Evolutionary conservation across 2,888 invertebrate species (phyloP).

Genomic region (Aproaerema taeniolella): DNA sequence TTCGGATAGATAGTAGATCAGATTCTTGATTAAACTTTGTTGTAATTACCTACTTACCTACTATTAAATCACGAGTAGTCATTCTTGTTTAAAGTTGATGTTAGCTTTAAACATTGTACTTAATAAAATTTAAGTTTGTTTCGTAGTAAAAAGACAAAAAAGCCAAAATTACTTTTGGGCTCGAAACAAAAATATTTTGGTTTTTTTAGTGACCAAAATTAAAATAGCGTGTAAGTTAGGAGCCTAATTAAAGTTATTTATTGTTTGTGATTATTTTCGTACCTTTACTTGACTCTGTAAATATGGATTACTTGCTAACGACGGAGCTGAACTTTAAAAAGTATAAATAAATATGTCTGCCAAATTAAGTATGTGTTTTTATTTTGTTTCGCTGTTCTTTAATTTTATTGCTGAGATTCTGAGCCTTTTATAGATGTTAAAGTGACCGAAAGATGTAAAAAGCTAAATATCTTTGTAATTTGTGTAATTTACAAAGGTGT

Average conservation of each 20-base stretch:
- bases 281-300: constrained; percentile 69
- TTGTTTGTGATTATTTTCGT: constrained; percentile 67
- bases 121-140: constrained; percentile 47
- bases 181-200: constrained; percentile 40
- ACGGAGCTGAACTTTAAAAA: constrained; percentile 70
- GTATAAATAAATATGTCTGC: constrained; percentile 77
- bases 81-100: constrained; percentile 52
- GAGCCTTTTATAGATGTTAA: neutral
- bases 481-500: constrained; percentile 37
- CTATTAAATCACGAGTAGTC: constrained; percentile 30
- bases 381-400: constrained; percentile 29
- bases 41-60: constrained; percentile 13
- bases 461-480: constrained; percentile 38
- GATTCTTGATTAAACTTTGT: constrained; percentile 9
- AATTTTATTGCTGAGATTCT: neutral
- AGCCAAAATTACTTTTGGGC: constrained; percentile 53
- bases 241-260: constrained; percentile 62
- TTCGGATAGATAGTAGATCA: constrained; percentile 11
- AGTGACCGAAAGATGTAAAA: constrained; percentile 29
- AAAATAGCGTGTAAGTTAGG: constrained; percentile 53
- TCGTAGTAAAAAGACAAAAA: constrained; percentile 40
- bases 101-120: constrained; percentile 54
- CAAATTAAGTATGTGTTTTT: constrained; percentile 61
- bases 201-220: constrained; percentile 62
- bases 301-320: constrained; percentile 65